Evolutionary conservation across 1,140 invertebrate genomes (phyloP), one percentile per base, ranked within the genome.

Genomic region (Galendromus occidentalis): DNA sequence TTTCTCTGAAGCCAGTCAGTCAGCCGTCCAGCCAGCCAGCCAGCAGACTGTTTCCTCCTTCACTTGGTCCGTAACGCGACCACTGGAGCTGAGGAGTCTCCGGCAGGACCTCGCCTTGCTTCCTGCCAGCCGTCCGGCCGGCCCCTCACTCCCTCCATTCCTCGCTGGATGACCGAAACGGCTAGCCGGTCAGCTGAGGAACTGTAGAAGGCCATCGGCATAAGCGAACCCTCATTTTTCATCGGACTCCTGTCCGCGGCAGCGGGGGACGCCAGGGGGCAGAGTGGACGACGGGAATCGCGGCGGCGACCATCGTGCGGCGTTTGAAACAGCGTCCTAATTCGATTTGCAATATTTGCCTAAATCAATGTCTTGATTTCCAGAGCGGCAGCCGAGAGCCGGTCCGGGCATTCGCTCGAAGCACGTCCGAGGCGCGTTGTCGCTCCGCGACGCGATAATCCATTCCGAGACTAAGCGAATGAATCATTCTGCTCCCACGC

Each of bases 1-100:
- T 59, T 59, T 59, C 51, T 59, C 51, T 25, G n/a, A 59, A 59
- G 51, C 51, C 51, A 59, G 25, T 39, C 33, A 39, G 33, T 22
- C 18, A 47, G 51, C 51, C 25, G 14, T 4, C 14, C 22, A 22
- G 22, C 17, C 51, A 59, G 12, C 14, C 51, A 25, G 51, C 51
- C 22, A 33, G 18, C 51, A 33, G 51, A 29, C 22, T 33, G 2
- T 25, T 59, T 14, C 14, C 51, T 59, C 25, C 17, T 9, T 39
- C 9, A 4, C 33, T 39, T 39, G 4, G 33, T 4, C 33, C 33
- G 33, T 39, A 9, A 9, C 33, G 33, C 33, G 4, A 9, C 33
- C 33, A 9, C 9, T 39, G 4, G 9, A 9, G 33, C 33, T 6
- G 9, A 39, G 33, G 33, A 39, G 33, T 6, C 33, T 39, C 33